phyloP scores from a whole-genome alignment of 37 sponge, comb jelly and placozoan genomes.

The Halichondria panicea region DNA sequence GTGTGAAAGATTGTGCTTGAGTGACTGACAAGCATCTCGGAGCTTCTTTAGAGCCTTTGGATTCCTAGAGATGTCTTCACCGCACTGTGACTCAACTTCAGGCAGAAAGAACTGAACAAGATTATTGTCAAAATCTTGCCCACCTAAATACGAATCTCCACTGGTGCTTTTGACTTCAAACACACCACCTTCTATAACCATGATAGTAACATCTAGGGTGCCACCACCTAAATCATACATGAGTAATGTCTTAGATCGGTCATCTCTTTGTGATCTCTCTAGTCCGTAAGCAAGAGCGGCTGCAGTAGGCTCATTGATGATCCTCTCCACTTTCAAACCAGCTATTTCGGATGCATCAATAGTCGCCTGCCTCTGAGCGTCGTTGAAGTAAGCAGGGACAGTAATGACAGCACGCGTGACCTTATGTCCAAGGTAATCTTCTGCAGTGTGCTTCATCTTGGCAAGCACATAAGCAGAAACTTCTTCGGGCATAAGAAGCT shows the following conservation, averaged over 20 bases:
- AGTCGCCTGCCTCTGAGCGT: slow-evolving; percentile 95
- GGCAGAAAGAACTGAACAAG: slow-evolving; percentile 76
- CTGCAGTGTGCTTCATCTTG: slow-evolving; percentile 94
- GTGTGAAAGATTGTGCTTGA: slow-evolving; percentile 91
- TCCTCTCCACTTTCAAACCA: slow-evolving; percentile 83
- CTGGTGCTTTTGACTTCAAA: slow-evolving; percentile 94
- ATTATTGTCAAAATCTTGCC: slow-evolving; percentile 91
- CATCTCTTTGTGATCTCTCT: slow-evolving; percentile 41
- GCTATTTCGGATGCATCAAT: slow-evolving; percentile 89
- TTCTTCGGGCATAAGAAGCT: slow-evolving; percentile 80
- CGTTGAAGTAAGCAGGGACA: slow-evolving; percentile 96
- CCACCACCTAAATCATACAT: slow-evolving; percentile 94
- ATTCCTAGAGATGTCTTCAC: slow-evolving; percentile 68
- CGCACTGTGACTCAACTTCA: slow-evolving; percentile 67
- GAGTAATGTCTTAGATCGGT: slow-evolving; percentile 57
- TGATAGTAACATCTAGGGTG: slow-evolving; percentile 88
- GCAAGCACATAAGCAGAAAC: slow-evolving; percentile 87
- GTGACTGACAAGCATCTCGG: slow-evolving; percentile 76
- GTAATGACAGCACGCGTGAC: slow-evolving; percentile 80
- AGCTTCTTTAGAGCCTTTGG: slow-evolving; percentile 85
- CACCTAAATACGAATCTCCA: slow-evolving; percentile 91
- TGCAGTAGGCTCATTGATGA: slow-evolving; percentile 99
- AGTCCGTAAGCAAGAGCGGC: slow-evolving; percentile 97
- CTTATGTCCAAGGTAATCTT: slow-evolving; percentile 77
- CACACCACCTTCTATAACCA: slow-evolving; percentile 75